These are phyloP conservation scores for Calephelis nemesis DNA, from an alignment of 1,140 invertebrate species.

Conservation along the genomic window DNA sequence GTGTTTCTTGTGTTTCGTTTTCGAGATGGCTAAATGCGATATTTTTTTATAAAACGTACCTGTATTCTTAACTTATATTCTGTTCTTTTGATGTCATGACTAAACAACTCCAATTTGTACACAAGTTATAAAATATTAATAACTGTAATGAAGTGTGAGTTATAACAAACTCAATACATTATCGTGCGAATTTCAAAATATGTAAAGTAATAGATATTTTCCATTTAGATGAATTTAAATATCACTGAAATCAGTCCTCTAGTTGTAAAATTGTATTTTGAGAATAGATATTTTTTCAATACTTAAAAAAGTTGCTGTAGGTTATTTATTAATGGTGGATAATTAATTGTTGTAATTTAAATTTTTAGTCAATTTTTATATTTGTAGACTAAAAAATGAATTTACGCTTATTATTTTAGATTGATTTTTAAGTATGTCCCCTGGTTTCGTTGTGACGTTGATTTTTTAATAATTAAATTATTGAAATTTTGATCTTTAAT, in stretches of 20 bases:
- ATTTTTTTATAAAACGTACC: too few species aligned
- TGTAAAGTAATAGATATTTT: conserved; percentile 13
- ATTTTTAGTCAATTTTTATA: conserved; percentile 25
- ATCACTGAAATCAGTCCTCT: conserved; percentile 16
- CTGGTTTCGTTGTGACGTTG: neutral
- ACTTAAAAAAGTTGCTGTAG: conserved; percentile 20
- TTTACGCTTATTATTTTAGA: conserved; percentile 25
- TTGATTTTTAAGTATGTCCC: conserved; percentile 19
- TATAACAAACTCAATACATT: neutral
- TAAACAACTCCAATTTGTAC: too few species aligned
- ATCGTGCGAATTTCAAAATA: neutral
- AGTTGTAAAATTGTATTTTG: conserved; percentile 23
- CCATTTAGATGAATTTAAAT: conserved; percentile 21
- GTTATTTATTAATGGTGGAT: conserved; percentile 21
- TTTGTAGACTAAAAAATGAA: conserved; percentile 23
- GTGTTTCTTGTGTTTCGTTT: too few species aligned
- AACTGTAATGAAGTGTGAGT: neutral
- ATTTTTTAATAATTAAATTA: conserved; percentile 5
- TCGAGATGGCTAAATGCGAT: too few species aligned
- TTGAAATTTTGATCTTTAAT: neutral
- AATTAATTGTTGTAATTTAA: conserved; percentile 20
- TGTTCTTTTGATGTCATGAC: too few species aligned
- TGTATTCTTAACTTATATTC: too few species aligned
- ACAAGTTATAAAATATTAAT: too few species aligned
- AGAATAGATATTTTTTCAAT: conserved; percentile 23